Evolutionary conservation across 2,113 vertebrate genomes (phyloP).

Genomic region (Propithecus coquereli): DNA sequence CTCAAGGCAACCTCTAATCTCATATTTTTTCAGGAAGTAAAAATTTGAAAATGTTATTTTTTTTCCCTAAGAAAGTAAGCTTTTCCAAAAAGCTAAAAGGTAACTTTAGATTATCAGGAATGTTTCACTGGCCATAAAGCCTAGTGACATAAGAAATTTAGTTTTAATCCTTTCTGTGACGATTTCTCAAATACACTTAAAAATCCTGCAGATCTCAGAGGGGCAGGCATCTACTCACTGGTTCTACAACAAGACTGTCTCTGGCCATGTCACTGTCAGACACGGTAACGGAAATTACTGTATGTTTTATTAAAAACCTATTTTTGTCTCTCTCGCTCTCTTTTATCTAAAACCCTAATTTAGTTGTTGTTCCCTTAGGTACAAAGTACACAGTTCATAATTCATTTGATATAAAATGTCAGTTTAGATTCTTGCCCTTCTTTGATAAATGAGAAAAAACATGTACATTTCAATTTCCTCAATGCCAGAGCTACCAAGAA

Average conservation of each 20-base stretch:
- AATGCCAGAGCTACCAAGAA: constrained; percentile 67
- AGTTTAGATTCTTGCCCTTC: constrained; percentile 83
- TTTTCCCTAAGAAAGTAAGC: background rate
- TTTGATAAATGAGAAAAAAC: constrained; percentile 86
- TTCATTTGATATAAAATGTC: constrained; percentile 88
- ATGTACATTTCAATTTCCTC: constrained; percentile 85
- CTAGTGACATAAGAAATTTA: background rate
- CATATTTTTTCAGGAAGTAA: background rate
- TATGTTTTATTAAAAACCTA: constrained; percentile 81
- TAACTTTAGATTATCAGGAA: background rate
- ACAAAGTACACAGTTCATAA: constrained; percentile 85
- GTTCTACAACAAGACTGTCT: constrained; percentile 15
- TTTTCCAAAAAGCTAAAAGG: background rate
- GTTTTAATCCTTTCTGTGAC: background rate
- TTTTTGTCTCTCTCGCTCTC: constrained; percentile 67
- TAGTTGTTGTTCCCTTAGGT: constrained; percentile 86
- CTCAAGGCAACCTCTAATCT: background rate
- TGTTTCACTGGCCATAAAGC: background rate
- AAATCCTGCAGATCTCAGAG: constrained; percentile 51
- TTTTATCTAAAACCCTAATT: constrained; percentile 82
- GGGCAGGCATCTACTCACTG: background rate
- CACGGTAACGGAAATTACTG: constrained; percentile 71
- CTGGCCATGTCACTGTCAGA: constrained; percentile 58
- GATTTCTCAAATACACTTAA: background rate
- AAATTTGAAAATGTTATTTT: background rate